Evolutionary conservation across 2,797 vertebrate genomes (phyloP).

Genomic region (Poecilia velifera): DNA sequence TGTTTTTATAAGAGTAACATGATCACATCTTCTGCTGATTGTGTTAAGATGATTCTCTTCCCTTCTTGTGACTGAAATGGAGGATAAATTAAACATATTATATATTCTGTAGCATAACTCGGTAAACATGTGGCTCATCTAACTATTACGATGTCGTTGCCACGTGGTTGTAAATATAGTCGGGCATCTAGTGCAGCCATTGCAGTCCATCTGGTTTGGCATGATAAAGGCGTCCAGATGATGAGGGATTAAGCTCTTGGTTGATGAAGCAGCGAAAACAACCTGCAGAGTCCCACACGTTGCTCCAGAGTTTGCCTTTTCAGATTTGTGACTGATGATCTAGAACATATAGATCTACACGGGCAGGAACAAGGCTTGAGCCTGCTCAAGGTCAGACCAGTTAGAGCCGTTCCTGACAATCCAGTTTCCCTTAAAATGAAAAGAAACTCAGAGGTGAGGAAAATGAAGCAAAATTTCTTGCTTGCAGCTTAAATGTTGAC

Average conservation of each 20-base stretch:
- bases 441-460: background rate
- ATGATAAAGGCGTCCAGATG: conserved; percentile 35
- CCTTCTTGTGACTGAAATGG: conserved; percentile 43
- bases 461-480: background rate
- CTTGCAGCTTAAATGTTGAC: background rate
- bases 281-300: background rate
- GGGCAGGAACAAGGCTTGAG: background rate
- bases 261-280: conserved; percentile 20
- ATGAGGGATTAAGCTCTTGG: conserved; percentile 42
- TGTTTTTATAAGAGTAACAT: too few relatives aligned
- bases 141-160: conserved; percentile 20
- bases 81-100: conserved; percentile 19
- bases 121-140: conserved; percentile 28
- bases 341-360: conserved; percentile 14
- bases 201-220: conserved; percentile 58
- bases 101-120: background rate
- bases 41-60: conserved; percentile 33
- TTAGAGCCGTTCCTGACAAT: conserved; percentile 3
- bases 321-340: conserved; percentile 8
- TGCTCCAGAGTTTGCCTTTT: background rate
- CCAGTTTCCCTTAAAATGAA: background rate
- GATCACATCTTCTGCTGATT: conserved; percentile 26
- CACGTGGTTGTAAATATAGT: conserved; percentile 41
- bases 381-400: background rate
- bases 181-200: conserved; percentile 50